Evolutionary conservation across 2,113 vertebrate species (phyloP), one percentile per base, ranked within the genome.

Genomic region (Scomber colias): DNA sequence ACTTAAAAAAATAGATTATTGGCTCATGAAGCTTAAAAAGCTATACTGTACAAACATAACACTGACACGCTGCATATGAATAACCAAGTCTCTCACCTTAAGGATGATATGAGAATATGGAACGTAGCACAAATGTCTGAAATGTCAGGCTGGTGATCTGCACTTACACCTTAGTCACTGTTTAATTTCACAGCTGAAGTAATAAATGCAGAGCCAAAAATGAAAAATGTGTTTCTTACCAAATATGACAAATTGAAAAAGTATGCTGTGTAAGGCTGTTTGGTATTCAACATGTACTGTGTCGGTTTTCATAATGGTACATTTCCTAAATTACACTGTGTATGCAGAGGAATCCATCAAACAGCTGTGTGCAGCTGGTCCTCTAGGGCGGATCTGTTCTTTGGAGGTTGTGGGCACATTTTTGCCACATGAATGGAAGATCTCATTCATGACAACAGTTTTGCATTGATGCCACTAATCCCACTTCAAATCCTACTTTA

Each of bases 131-230:
- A 24, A 9, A 40, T 54, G 3, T 72, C 62, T 76, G 44, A 56
- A 74, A 56, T 57, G 49, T 21, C 17, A 21, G 40, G 27, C 46
- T 31, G 51, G 31, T 54, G 30, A 75, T 83, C n/a, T 71, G 11
- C 72, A 53, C 24, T 55, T 45, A 59, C 46, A 70, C 40, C 30
- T 72, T 56, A 51, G 19, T 61, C 30, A 14, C 50, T 77, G 50
- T 71, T 73, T 75, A 19, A 85, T 83, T 70, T 85, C 31, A 55
- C 62, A 31, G 44, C 44, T 56, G 19, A 72, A 46, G 51, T 54
- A 49, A 71, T 59, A 59, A 14, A 12, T 6, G 45, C n/a, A 65
- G 61, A 62, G 30, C 40, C 56, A 60, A 62, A 59, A 35, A 75
- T 55, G 11, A 83, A 68, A 74, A 74, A 80, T 62, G 50, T 46